phyloP scores from a whole-genome alignment of 2,888 invertebrate genomes.

The Cabera pusaria region DNA sequence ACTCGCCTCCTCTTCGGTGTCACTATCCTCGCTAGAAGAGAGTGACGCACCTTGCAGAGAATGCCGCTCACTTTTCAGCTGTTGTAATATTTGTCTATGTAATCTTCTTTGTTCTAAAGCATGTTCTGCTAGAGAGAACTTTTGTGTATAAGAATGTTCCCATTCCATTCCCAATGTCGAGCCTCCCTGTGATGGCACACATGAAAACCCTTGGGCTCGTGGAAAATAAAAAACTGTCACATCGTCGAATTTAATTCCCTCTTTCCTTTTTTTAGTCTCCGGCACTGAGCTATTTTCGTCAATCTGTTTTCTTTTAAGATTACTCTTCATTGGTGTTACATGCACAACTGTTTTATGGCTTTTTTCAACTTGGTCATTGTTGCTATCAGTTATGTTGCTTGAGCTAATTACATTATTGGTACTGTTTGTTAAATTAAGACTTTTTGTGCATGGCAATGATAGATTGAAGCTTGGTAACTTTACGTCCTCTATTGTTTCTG shows the following conservation, averaged over 20 bases:
- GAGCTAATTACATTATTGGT: conserved; percentile 32
- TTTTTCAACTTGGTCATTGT: conserved; percentile 35
- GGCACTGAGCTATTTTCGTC: conserved; percentile 70
- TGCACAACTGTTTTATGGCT: conserved; percentile 37
- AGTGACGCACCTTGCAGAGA: conserved; percentile 77
- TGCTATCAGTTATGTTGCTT: conserved; percentile 24
- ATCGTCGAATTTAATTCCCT: conserved; percentile 93
- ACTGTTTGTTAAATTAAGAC: conserved; percentile 36
- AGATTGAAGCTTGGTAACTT: conserved; percentile 64
- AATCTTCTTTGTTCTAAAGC: conserved; percentile 93
- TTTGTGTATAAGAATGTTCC: conserved; percentile 86
- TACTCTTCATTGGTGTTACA: conserved; percentile 77
- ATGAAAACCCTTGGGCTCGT: conserved; percentile 94
- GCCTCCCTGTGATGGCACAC: conserved; percentile 95
- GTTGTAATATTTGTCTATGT: conserved; percentile 91
- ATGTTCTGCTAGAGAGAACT: conserved; percentile 94
- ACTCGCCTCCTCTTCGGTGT: conserved; percentile 92
- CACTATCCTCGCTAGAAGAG: conserved; percentile 92
- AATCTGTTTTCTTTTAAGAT: conserved; percentile 85
- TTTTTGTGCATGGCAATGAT: conserved; percentile 56
- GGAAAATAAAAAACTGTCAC: conserved; percentile 98
- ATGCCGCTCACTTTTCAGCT: conserved; percentile 87
- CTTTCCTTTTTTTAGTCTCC: conserved; percentile 86
- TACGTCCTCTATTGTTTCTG: conserved; percentile 86
- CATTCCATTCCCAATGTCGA: conserved; percentile 97